Percentiles rank a stretch among this genome's conserved stretches.
These are phyloP conservation scores for Thermophis baileyi DNA, from an alignment of 2,113 vertebrate genomes.

Conservation along the genomic window DNA sequence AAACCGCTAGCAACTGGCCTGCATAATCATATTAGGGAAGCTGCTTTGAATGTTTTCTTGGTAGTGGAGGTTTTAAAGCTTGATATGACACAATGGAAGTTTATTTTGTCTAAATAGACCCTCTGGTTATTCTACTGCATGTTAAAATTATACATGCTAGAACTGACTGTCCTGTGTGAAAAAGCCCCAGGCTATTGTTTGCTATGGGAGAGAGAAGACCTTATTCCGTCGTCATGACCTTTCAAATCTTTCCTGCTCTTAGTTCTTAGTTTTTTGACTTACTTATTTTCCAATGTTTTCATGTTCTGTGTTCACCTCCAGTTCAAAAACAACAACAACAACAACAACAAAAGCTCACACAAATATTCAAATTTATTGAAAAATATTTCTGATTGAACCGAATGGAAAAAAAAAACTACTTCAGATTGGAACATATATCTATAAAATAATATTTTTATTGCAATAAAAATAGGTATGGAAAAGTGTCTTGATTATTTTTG, in stretches of 20 bases:
- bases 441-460: not conserved
- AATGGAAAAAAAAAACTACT: not conserved
- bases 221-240: not conserved
- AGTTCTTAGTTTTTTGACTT: not conserved
- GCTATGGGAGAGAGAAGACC: not conserved
- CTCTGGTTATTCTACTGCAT: constrained; percentile 1
- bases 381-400: not conserved
- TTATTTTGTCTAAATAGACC: not conserved
- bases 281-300: not conserved
- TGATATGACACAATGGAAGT: not conserved
- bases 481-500: not conserved
- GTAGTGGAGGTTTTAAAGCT: not conserved
- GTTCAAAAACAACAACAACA: not conserved
- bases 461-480: not conserved
- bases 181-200: not conserved
- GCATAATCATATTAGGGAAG: constrained; percentile 34
- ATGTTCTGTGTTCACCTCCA: not conserved
- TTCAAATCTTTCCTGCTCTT: not conserved
- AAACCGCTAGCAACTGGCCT: constrained; percentile 30
- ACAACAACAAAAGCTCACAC: not conserved
- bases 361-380: not conserved
- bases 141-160: not conserved
- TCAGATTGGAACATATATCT: not conserved
- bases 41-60: constrained; percentile 16
- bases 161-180: not conserved